Base-by-base conservation (phyloP, 2,113 vertebrate genomes). In the Pelecanoides urinatrix region DNA sequence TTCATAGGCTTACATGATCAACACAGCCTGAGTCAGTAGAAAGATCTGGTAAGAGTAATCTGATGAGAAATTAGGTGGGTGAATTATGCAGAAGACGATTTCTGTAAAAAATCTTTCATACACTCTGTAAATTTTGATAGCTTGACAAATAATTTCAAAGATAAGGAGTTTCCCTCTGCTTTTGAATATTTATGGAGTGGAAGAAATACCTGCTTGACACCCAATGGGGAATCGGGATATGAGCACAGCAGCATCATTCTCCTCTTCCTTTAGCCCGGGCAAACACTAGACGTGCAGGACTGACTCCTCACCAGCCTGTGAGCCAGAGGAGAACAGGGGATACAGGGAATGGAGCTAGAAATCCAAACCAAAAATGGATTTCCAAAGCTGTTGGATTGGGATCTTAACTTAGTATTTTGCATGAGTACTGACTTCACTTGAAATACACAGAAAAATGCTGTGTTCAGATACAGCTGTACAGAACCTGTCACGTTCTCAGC, bases 121-220 rank as follows among this genome's bases (percentile, higher is more conserved):
- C 2, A 9, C 58, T 88, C 83, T 82, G 30, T 72, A 88, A 47
- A 91, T 91, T 91, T 85, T 96, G 84, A 96, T 79, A 82, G 55
- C 74, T 90, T 91, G 91, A 88, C 86, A 94, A 88, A 93, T 85
- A 74, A 55, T 88, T 96, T 88, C 74, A 92, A 83, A 95, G 91
- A 66, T 70, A 91, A 94, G 84, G 77, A 95, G n/a, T 44, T 96
- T 74, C 55, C 47, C 42, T 85, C 62, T 94, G 62, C 55, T 91
- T 78, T 40, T 85, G 44, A 91, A 85, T 92, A 95, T 94, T 89
- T 90, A 90, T 74, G 34, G 42, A 72, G 32, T 81, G 32, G 40
- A 82, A 94, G 67, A 82, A 90, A 82, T 59, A 70, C 45, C 70
- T 92, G 40, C 62, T 76, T 88, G 75, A 92, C 50, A 88, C 19